These are phyloP conservation scores for Pelodiscus sinensis DNA, from an alignment of 2,113 vertebrate genomes.

Conservation along the genomic window DNA sequence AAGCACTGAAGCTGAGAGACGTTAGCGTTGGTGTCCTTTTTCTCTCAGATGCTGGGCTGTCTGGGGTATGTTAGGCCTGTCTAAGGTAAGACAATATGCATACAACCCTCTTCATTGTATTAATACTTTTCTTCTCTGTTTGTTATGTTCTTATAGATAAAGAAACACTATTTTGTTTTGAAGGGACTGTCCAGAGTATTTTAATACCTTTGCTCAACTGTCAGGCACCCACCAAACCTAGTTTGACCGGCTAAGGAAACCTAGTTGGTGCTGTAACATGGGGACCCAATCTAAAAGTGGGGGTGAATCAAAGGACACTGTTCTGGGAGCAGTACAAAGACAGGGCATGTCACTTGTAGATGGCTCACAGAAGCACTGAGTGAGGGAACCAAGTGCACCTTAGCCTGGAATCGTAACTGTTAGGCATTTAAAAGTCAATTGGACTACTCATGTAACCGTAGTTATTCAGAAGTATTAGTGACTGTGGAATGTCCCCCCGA, in stretches of 20 bases:
- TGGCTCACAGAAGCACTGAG: neutral
- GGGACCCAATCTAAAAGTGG: neutral
- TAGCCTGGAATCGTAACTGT: neutral
- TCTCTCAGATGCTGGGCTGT: neutral
- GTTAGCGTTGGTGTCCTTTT: too few relatives aligned
- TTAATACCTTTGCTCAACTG: neutral
- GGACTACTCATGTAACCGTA: neutral
- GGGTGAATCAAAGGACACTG: neutral
- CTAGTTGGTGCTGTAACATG: neutral
- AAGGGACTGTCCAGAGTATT: neutral
- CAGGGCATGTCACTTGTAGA: neutral
- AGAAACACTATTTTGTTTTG: neutral
- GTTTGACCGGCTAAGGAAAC: neutral
- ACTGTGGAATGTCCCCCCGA: neutral
- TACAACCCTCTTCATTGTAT: neutral
- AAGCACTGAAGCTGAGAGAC: neutral
- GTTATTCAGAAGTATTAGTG: neutral
- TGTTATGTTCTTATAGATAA: neutral
- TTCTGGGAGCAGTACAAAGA: neutral
- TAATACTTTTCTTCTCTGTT: neutral
- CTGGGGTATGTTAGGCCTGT: neutral
- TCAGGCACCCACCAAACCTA: neutral
- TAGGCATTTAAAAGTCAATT: neutral
- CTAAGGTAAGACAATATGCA: neutral
- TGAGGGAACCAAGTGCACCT: neutral